phyloP scores from a whole-genome alignment of 2,113 vertebrate genomes.

The Cisticola juncidis region DNA sequence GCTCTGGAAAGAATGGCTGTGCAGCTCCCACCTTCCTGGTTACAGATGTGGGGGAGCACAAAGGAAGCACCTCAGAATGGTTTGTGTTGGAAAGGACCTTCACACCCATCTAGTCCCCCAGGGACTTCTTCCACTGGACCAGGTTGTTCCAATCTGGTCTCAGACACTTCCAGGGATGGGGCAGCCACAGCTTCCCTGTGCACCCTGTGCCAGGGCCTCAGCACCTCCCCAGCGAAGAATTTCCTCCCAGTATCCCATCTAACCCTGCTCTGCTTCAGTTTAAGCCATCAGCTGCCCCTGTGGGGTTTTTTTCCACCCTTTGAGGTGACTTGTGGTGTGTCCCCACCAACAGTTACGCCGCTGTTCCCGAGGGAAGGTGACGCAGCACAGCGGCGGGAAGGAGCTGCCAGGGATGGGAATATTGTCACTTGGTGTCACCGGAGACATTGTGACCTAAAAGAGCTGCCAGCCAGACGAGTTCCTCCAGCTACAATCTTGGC shows the following conservation, averaged over 20 bases:
- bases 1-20: neutral
- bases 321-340: neutral
- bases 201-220: neutral
- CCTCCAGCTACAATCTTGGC: neutral
- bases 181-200: neutral
- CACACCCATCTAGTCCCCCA: neutral
- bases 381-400: accelerated
- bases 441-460: neutral
- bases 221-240: neutral
- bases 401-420: neutral
- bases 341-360: accelerated
- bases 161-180: neutral
- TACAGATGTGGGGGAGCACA: neutral
- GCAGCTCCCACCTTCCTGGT: neutral
- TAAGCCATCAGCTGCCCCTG: neutral
- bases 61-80: neutral
- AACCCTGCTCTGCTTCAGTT: neutral
- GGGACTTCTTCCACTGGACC: neutral
- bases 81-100: neutral
- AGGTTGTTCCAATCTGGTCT: neutral
- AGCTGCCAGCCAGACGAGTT: neutral
- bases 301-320: neutral
- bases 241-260: neutral
- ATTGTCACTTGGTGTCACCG: neutral
- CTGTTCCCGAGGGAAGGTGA: neutral